Conservation (phyloP, 2,113 vertebrate genomes). For the Sander vitreus region DNA sequence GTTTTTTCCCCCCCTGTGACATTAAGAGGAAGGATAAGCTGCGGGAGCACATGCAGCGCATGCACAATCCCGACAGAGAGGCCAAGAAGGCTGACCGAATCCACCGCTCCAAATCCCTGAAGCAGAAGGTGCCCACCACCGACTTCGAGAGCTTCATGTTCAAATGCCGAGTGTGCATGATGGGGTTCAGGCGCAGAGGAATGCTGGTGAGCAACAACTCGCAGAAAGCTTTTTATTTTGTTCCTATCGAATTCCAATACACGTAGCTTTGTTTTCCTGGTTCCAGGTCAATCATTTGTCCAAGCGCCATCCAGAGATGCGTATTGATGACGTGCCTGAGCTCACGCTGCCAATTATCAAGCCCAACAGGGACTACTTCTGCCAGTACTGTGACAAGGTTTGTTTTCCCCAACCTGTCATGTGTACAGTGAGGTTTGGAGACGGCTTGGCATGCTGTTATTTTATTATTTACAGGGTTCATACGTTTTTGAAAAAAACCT, state of each 20-base stretch:
- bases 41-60: slow-evolving; percentile 98
- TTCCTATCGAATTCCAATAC: background rate
- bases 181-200: slow-evolving; percentile 96
- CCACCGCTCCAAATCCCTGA: slow-evolving; percentile 94
- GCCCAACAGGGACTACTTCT: slow-evolving; percentile 98
- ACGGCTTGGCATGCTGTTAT: background rate
- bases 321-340: slow-evolving; percentile 97
- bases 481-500: too few species aligned
- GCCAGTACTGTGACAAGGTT: slow-evolving; percentile 99
- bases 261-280: background rate
- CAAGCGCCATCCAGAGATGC: slow-evolving; percentile 98
- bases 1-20: background rate
- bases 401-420: background rate
- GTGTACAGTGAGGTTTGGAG: background rate
- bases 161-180: slow-evolving; percentile 98
- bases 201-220: slow-evolving; percentile 91
- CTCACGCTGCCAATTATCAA: slow-evolving; percentile 98
- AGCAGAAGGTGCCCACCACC: slow-evolving; percentile 92
- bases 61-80: slow-evolving; percentile 98
- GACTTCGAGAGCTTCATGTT: slow-evolving; percentile 99
- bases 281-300: slow-evolving; percentile 97
- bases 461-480: too few species aligned
- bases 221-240: background rate
- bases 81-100: slow-evolving; percentile 95
- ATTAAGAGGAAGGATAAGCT: slow-evolving; percentile 96